Evolutionary conservation across 35 echinoderm and acorn worm genomes (phyloP), one percentile per base, ranked within the genome.

Genomic region (Lytechinus pictus): DNA sequence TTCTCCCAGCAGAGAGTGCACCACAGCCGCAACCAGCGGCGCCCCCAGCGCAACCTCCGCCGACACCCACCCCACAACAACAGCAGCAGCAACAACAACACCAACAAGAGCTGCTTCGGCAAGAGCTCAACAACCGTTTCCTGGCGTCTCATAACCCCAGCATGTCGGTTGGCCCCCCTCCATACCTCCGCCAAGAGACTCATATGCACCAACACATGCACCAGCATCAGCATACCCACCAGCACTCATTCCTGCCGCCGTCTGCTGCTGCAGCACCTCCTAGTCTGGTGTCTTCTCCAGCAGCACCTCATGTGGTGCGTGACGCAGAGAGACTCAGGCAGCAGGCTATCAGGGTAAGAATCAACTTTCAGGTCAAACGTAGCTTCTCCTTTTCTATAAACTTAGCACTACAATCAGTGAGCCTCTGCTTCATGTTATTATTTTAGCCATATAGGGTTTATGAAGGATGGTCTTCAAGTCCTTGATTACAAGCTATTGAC

Each of bases 201-300:
- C 97, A 98, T 95, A 98, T 98, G 97, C 97, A 98, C 87, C 96
- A 97, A 96, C 97, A 98, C 95, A 97, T 96, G 94, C 96, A 97
- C 94, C 97, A 98, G 57, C 97, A 98, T 53, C 97, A 97, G 96
- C 97, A 98, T 93, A 96, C 97, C 28, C 96, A 96, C 94, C 88
- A 89, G 94, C 96, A 96, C 91, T 96, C 96, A 55, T 95, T 96
- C 87, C 61, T 96, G 96, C 96, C 96, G 29, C 96, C 96, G 92
- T 27, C 52, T 56, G 96, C 54, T 56, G 96, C 54, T 28, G 55
- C 92, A 54, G 54, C 92, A 10, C 12, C 92, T 10, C 88, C 88
- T 10, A 93, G 91, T 54, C 88, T 96, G 94, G 96, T 96, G 86
- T 87, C 96, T 54, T 54, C 96, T 9, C 86, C 96, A 28, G 87